Base-by-base conservation (phyloP, 2,797 vertebrate genomes). In the Podarcis siculus region DNA sequence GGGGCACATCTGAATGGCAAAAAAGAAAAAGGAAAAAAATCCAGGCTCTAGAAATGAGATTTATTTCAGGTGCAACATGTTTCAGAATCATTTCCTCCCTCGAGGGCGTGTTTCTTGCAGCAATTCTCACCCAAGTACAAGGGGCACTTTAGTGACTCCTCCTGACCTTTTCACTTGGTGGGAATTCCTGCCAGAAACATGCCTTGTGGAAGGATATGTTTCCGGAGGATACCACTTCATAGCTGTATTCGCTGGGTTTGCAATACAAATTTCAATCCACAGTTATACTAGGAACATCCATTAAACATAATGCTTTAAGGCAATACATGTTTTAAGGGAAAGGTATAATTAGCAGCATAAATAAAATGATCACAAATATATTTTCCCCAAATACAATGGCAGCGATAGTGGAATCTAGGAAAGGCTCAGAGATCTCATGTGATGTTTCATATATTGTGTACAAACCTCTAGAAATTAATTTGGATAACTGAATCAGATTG, bases 401-500 rank as follows among this genome's bases (percentile, higher is more conserved):
- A 83, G 27, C 32, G 15, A 1, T 0, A 21, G 1, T 79, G 5
- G 4, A 23, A 35, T 67, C 85, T 13, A 2, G 82, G 79, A 87
- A 78, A 12, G 58, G 79, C 32, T 81, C n/a, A 64, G 39, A 75
- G 27, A 1, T 80, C 9, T 64, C 19, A 8, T 45, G 35, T 66
- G 76, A 75, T 89, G 17, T 82, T 2, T n/a, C 17, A 87, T 69
- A 79, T 49, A 86, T 21, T 2, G 42, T 13, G 45, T n/a, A 86
- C 92, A 95, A 89, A 32, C 78, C 61, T 90, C 87, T 67, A 90
- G 21, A 83, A 90, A 90, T 73, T 0, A 84, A 9, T 13, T 78
- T 61, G 58, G 5, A 30, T 75, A 83, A 87, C 4, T 78, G 87
- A 94, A 90, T 85, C 21, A 0, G 9, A 85, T 76, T 3, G 23